Evolutionary conservation across 2,888 invertebrate genomes (phyloP).

Genomic region (Schrankia costaestrigalis): DNA sequence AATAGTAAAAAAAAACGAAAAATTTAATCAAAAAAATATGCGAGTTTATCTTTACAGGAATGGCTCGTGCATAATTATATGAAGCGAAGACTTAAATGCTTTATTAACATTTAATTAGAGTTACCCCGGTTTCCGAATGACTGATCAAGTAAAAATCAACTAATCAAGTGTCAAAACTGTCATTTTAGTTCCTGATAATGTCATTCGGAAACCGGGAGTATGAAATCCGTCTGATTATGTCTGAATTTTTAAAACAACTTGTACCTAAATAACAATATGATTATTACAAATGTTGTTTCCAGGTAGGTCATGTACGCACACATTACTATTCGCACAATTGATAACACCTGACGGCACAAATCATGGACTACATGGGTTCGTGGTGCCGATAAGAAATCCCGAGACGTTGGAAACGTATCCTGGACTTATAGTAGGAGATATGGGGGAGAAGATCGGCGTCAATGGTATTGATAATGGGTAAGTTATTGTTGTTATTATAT

Average conservation of each 20-base stretch:
- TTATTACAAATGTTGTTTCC: too few relatives aligned
- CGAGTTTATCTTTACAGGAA: too few relatives aligned
- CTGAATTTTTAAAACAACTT: neutral
- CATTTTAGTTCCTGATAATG: too few relatives aligned
- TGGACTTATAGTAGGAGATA: constrained; percentile 93
- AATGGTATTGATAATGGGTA: constrained; percentile 96
- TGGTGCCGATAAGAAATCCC: constrained; percentile 91
- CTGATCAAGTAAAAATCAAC: too few relatives aligned
- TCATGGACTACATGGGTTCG: constrained; percentile 94
- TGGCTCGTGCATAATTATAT: too few relatives aligned
- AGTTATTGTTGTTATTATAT: constrained; percentile 30
- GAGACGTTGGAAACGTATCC: constrained; percentile 88
- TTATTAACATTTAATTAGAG: too few relatives aligned
- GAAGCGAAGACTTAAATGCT: too few relatives aligned
- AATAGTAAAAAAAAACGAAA: too few relatives aligned
- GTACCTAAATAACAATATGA: neutral
- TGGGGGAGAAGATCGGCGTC: constrained; percentile 95
- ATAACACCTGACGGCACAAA: constrained; percentile 87
- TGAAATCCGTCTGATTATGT: neutral
- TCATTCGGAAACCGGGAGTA: too few relatives aligned
- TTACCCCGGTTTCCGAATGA: too few relatives aligned
- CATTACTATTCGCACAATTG: constrained; percentile 93
- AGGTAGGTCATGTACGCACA: constrained; percentile 92
- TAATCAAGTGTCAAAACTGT: too few relatives aligned
- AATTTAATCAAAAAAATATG: too few relatives aligned